Base-by-base conservation (phyloP, 2,888 invertebrate genomes). In the Lepidochitona cinerea region DNA sequence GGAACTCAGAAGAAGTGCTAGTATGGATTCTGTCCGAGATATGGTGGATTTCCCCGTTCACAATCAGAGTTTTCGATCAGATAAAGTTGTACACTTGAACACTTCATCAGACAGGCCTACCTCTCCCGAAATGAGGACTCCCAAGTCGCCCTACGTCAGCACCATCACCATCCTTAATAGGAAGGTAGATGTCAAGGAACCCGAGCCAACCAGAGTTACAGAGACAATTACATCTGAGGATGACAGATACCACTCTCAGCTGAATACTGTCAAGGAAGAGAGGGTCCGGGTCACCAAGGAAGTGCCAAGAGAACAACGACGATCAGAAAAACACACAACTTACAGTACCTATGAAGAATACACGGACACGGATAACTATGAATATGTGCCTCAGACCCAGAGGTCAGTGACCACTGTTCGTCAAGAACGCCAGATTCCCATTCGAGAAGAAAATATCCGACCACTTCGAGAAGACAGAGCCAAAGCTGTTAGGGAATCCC, bases 161-260 rank as follows among this genome's bases (percentile, higher is more conserved):
- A 66, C 66, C 35, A 66, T 66, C 66, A 66, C 66, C 18, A 66
- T 66, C 66, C 37, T 66, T 37, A 66, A 66, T 37, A 66, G 66
- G 66, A 66, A 37, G 37, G 14, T 66, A 18, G 37, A 66, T 66
- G 66, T 66, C 18, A 49, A 53, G 33, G 75, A 75, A 29, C 54
- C 32, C 37, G 76, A 76, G 37, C 73, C 76, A 4, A 73, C 73
- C 9, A 76, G 65, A 5, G 73, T 71, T 9, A 73, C 76, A 7
- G 76, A 76, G 53, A 71, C 68, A 14, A 59, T 68, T 23, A 76
- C 71, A 37, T 71, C 73, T 7, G 73, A 73, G 26, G 73, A 64
- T 32, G 75, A 75, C 29, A 70, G 36, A 35, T 66, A 66, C 26
- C n/a, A 32, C 26, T 29, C 41, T 9, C 68, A 49, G 7, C 41